Conservation (phyloP, 2,797 vertebrate genomes). For the Esox masquinongy region DNA sequence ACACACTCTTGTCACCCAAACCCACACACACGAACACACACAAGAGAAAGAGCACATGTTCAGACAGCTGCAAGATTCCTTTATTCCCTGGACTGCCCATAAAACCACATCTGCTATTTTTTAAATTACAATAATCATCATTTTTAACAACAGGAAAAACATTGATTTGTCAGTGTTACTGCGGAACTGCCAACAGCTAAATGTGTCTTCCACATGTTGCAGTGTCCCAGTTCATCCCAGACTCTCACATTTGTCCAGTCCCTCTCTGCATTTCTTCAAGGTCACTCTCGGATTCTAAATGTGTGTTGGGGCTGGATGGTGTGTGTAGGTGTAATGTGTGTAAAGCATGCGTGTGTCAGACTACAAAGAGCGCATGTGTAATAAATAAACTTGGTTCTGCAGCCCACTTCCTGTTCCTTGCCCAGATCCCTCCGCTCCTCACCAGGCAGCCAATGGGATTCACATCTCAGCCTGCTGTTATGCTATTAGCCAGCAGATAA, state of each 20-base stretch:
- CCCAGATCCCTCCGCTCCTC: slow-evolving; percentile 20
- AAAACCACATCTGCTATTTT: slow-evolving; percentile 47
- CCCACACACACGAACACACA: background rate
- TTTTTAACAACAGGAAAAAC: slow-evolving; percentile 25
- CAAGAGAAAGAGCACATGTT: slow-evolving; percentile 17
- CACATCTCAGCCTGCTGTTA: slow-evolving; percentile 56
- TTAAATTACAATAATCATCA: slow-evolving; percentile 63
- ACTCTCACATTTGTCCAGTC: slow-evolving; percentile 18
- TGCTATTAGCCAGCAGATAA: slow-evolving; percentile 41
- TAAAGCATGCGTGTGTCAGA: background rate
- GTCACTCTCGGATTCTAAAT: background rate
- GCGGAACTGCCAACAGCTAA: slow-evolving; percentile 34
- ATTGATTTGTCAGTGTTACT: slow-evolving; percentile 31
- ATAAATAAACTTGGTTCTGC: slow-evolving; percentile 66
- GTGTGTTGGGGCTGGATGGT: background rate
- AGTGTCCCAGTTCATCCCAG: slow-evolving; percentile 21
- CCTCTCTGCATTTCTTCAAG: background rate
- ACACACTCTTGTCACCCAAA: no score
- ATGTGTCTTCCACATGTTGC: slow-evolving; percentile 43
- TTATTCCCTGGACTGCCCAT: slow-evolving; percentile 57
- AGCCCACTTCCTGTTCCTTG: slow-evolving; percentile 31
- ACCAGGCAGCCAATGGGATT: slow-evolving; percentile 45
- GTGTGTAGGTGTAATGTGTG: slow-evolving; percentile 13
- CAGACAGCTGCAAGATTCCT: slow-evolving; percentile 46
- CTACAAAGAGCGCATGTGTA: slow-evolving; percentile 19